Conservation (phyloP, 1,140 invertebrate genomes). For the Tribolium castaneum region DNA sequence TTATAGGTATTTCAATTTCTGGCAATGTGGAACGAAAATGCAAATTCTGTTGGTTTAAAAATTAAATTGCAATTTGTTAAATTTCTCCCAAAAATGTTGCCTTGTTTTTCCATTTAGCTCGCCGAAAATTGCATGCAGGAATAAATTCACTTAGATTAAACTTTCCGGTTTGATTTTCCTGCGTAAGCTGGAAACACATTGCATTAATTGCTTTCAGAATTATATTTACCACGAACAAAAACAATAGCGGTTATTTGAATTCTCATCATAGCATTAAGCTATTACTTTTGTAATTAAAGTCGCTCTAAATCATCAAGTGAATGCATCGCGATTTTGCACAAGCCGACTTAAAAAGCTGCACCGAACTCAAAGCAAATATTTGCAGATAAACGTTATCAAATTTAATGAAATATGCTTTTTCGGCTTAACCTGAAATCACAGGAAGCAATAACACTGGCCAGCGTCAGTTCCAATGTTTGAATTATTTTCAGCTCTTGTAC, state of each 20-base stretch:
- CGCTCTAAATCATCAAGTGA: not conserved
- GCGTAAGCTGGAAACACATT: slow-evolving; percentile 12
- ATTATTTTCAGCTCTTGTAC: no score
- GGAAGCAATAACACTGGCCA: no score
- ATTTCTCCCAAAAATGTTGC: not conserved
- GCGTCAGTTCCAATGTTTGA: no score
- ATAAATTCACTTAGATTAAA: slow-evolving; percentile 28
- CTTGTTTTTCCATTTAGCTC: slow-evolving; percentile 12
- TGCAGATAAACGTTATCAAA: not conserved
- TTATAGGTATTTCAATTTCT: slow-evolving; percentile 1
- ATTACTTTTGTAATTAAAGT: not conserved
- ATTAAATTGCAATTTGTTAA: slow-evolving; percentile 7
- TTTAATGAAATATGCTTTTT: no score
- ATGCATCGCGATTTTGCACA: not conserved
- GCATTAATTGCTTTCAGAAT: slow-evolving; percentile 27
- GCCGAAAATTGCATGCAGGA: not conserved
- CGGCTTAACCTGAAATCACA: no score
- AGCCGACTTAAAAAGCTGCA: not conserved
- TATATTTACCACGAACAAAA: slow-evolving; percentile 22
- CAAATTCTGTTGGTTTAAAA: not conserved
- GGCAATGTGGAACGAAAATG: not conserved
- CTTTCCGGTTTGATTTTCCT: slow-evolving; percentile 5
- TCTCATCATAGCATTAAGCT: not conserved
- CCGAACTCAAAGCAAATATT: not conserved
- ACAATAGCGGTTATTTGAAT: slow-evolving; percentile 12